These are phyloP conservation scores for Sympetrum striolatum DNA, from an alignment of 2,888 invertebrate species.

Conservation along the genomic window DNA sequence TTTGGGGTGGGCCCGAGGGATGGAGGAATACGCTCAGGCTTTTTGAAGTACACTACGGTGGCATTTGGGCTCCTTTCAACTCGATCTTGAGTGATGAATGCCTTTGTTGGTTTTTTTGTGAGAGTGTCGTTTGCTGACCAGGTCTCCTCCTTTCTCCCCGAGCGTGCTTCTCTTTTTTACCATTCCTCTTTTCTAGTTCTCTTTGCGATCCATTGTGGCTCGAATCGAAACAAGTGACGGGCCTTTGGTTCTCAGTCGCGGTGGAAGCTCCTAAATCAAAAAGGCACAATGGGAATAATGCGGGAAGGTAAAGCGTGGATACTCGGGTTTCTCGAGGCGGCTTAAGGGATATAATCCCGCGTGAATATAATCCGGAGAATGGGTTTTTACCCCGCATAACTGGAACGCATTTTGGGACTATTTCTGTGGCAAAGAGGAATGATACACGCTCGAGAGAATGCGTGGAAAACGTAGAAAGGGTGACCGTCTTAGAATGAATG, in stretches of 20 bases:
- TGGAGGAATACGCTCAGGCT: background rate
- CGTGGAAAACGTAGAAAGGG: background rate
- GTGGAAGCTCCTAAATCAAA: background rate
- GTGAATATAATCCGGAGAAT: background rate
- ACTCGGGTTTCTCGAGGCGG: background rate
- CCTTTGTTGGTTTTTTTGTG: constrained; percentile 40
- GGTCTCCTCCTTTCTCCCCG: background rate
- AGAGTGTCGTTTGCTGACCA: constrained; percentile 24
- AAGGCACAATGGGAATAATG: background rate
- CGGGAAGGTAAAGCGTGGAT: background rate
- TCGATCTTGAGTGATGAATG: constrained; percentile 41
- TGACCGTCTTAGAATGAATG: background rate
- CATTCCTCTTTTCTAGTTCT: background rate
- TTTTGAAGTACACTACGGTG: constrained; percentile 23
- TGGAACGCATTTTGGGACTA: background rate
- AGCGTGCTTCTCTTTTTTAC: background rate
- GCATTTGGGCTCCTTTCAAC: constrained; percentile 30
- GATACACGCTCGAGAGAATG: background rate
- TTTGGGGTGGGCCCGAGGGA: background rate
- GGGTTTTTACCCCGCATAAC: background rate
- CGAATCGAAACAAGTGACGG: background rate
- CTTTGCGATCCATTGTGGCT: background rate
- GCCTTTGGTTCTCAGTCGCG: background rate
- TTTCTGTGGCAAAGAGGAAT: background rate
- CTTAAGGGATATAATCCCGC: background rate